phyloP scores from a whole-genome alignment of 2,113 vertebrate genomes.

The Melierax canorus region DNA sequence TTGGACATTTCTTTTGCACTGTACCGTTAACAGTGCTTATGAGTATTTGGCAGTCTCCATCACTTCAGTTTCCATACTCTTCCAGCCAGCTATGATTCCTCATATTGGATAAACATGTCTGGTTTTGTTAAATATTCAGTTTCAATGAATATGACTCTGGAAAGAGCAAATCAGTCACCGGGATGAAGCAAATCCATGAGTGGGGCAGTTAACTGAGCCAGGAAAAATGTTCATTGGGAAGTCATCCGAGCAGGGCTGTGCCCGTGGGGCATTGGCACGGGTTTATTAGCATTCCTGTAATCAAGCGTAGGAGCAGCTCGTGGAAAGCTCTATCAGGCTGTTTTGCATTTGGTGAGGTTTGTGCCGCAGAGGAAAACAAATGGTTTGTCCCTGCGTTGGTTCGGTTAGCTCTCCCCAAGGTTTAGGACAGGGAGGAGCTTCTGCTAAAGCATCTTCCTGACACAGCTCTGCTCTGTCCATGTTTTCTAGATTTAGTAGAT shows the following conservation, averaged over 20 bases:
- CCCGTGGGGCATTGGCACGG: not conserved
- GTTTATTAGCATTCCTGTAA: not conserved
- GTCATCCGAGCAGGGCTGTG: not conserved
- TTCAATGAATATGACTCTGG: not conserved
- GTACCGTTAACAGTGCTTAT: not conserved
- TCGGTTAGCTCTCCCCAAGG: not conserved
- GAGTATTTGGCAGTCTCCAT: not conserved
- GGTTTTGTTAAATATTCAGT: not conserved
- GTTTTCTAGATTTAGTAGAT: not conserved
- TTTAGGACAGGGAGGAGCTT: not conserved
- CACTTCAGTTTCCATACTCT: not conserved
- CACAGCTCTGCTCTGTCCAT: accelerated
- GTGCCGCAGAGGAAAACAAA: not conserved
- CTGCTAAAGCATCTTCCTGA: not conserved
- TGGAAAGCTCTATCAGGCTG: not conserved
- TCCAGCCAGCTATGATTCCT: not conserved
- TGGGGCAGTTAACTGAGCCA: not conserved
- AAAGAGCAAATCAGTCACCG: not conserved
- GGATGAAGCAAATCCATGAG: not conserved
- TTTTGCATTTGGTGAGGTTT: not conserved
- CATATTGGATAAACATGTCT: not conserved
- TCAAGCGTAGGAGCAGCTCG: not conserved
- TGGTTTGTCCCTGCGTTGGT: not conserved
- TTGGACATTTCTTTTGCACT: not conserved
- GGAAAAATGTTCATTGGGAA: not conserved